Conservation (phyloP, 2,113 vertebrate genomes). For the Grammomys dolichurus region DNA sequence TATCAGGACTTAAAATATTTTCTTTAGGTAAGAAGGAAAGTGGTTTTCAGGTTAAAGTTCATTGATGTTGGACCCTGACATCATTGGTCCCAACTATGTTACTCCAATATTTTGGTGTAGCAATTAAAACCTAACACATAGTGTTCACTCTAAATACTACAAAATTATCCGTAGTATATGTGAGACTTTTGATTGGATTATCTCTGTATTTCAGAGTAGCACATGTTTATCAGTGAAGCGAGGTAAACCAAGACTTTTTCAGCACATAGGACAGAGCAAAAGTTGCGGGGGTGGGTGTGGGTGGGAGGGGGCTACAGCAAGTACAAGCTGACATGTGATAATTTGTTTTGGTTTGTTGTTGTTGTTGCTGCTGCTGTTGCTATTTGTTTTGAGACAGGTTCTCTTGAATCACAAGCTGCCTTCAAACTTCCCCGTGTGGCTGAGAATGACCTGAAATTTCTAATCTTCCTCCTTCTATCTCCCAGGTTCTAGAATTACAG, state of each 20-base stretch:
- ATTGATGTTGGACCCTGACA: background rate
- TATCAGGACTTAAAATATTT: slow-evolving; percentile 20
- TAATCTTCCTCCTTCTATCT: too few species aligned
- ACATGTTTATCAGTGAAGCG: slow-evolving; percentile 53
- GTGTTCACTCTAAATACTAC: slow-evolving; percentile 23
- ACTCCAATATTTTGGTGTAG: slow-evolving; percentile 3
- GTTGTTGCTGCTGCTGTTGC: background rate
- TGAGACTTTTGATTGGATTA: slow-evolving; percentile 54
- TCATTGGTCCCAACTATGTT: background rate
- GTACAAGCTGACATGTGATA: background rate
- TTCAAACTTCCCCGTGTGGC: background rate
- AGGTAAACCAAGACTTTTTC: slow-evolving; percentile 61
- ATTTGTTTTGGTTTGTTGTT: too few species aligned
- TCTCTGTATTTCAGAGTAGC: slow-evolving; percentile 68
- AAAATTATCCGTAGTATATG: slow-evolving; percentile 49
- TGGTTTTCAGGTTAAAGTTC: background rate
- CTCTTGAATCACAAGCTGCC: background rate
- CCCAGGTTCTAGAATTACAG: background rate
- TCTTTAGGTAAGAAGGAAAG: background rate
- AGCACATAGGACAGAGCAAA: background rate
- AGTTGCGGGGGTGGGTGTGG: slow-evolving; percentile 28
- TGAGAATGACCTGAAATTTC: background rate
- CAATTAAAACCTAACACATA: slow-evolving; percentile 42
- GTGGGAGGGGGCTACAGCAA: background rate
- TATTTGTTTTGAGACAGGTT: background rate